Percentiles rank a stretch among this genome's conserved stretches.
phyloP scores from a whole-genome alignment of 2,888 invertebrate genomes.

The Hipparchia sbordonii region DNA sequence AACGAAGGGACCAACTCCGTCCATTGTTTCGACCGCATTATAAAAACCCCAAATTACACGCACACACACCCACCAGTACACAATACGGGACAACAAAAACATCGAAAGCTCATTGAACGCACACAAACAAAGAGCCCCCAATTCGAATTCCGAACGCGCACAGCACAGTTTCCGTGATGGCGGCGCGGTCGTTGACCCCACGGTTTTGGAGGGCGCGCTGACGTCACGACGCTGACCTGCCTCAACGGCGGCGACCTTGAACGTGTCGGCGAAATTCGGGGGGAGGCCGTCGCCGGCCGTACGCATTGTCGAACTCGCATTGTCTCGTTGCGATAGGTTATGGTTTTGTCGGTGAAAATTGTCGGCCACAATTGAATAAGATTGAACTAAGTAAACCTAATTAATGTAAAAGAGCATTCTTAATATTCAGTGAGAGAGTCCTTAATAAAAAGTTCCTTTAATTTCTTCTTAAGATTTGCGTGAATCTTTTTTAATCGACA shows the following conservation, averaged over 20 bases:
- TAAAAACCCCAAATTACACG: conserved; percentile 51
- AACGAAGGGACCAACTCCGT: conserved; percentile 38
- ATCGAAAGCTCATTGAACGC: conserved; percentile 52
- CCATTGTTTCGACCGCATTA: conserved; percentile 40
- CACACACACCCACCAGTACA: conserved; percentile 46
- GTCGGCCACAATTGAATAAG: neutral
- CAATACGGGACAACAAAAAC: conserved; percentile 43
- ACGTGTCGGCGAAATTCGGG: conserved; percentile 47
- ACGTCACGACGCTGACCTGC: conserved; percentile 79
- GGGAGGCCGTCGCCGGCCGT: conserved; percentile 22
- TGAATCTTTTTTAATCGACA: no score
- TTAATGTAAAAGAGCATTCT: no score
- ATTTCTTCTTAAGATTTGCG: no score
- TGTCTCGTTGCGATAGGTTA: conserved; percentile 34
- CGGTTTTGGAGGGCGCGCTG: conserved; percentile 78
- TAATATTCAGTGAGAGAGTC: no score
- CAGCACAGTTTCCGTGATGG: conserved; percentile 79
- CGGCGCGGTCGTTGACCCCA: conserved; percentile 71
- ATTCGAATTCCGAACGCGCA: conserved; percentile 80
- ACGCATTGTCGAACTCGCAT: conserved; percentile 26
- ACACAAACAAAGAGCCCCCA: conserved; percentile 65
- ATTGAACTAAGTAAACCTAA: no score
- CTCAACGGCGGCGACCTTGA: conserved; percentile 72
- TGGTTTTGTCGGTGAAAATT: conserved; percentile 23
- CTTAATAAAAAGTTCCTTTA: no score